Percentiles rank a stretch among this genome's conserved stretches.
Evolutionary conservation across 2,888 invertebrate species (phyloP).

Genomic region (Balanococcus diminutus): DNA sequence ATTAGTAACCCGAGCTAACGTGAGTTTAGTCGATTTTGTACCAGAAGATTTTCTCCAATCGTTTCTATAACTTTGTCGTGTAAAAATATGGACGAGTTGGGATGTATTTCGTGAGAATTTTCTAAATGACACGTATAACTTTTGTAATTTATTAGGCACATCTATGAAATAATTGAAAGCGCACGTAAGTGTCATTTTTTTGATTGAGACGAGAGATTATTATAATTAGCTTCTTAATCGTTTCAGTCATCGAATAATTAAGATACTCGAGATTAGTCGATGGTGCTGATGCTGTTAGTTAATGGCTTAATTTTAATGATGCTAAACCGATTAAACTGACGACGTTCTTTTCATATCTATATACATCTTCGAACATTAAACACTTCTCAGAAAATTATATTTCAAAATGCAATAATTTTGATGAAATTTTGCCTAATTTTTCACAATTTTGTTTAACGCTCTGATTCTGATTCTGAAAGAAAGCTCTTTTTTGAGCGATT

Average conservation of each 20-base stretch:
- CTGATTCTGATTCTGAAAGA: no score
- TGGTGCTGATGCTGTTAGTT: background rate
- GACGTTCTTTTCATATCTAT: no score
- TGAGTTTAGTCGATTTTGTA: background rate
- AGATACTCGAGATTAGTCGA: background rate
- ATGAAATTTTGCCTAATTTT: no score
- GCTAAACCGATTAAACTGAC: background rate
- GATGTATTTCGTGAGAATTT: background rate
- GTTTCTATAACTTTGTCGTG: background rate
- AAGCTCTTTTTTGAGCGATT: no score
- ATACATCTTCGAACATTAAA: no score
- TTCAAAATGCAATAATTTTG: no score
- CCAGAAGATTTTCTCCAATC: background rate
- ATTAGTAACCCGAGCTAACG: background rate
- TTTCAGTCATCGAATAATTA: background rate
- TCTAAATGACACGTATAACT: background rate
- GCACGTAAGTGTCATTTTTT: background rate
- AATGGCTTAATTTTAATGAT: background rate
- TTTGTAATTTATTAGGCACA: background rate
- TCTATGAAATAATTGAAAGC: background rate
- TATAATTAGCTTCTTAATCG: background rate
- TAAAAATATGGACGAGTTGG: background rate
- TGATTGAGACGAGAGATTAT: background rate
- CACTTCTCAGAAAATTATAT: no score
- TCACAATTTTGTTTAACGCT: no score